A percentile compares a stretch with the other conserved stretches of the same genome.
Conservation (phyloP, 2,797 vertebrate genomes). For the Neostethus bicornis region DNA sequence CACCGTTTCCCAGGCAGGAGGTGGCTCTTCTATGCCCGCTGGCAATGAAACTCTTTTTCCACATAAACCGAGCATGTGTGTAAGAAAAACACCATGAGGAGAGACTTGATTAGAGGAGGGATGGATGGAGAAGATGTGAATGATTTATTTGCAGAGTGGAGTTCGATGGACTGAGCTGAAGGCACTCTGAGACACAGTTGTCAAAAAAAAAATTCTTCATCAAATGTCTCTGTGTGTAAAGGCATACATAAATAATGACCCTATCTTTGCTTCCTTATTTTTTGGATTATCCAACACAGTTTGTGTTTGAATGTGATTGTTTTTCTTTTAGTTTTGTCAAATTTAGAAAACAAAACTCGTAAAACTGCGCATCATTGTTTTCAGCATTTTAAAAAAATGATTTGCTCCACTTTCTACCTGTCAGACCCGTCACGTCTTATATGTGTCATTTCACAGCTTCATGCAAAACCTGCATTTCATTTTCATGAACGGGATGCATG, state of each 20-base stretch:
- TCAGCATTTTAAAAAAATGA: neutral
- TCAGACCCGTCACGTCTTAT: conserved; percentile 9
- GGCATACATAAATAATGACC: conserved; percentile 5
- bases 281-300: conserved; percentile 10
- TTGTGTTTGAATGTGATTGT: neutral
- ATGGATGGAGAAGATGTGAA: conserved; percentile 25
- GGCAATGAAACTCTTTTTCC: conserved; percentile 25
- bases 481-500: neutral
- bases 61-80: conserved; percentile 5
- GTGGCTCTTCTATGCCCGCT: conserved; percentile 25
- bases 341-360: neutral
- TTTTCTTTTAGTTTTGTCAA: neutral
- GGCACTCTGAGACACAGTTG: neutral
- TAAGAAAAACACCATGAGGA: neutral
- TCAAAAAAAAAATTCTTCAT: conserved; percentile 22
- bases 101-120: conserved; percentile 1
- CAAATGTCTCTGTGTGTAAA: neutral
- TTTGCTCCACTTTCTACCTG: neutral
- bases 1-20: conserved; percentile 13
- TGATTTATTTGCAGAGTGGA: conserved; percentile 18
- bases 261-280: conserved; percentile 20
- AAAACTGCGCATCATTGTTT: neutral
- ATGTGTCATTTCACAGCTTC: neutral
- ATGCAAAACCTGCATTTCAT: neutral
- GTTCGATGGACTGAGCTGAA: conserved; percentile 8